Percentiles rank a stretch among this genome's conserved stretches.
Conservation (phyloP, 1,140 invertebrate genomes). For the Drusus annulatus region DNA sequence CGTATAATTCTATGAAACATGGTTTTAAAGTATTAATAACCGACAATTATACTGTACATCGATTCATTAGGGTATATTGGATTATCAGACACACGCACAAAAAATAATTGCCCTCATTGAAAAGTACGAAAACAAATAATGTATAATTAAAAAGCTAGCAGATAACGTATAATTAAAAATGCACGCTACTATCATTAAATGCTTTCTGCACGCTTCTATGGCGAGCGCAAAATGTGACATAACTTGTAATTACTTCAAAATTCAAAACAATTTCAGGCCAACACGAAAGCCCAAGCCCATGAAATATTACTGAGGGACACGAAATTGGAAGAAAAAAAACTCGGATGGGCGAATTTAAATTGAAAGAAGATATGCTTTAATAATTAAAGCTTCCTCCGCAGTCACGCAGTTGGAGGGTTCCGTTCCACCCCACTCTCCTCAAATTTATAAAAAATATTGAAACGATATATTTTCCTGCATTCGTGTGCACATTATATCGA, state of each 20-base stretch:
- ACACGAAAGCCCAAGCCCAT: not conserved
- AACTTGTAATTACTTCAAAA: constrained; percentile 23
- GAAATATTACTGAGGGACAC: constrained; percentile 7
- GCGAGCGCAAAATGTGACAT: constrained; percentile 2
- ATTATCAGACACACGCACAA: too few species aligned
- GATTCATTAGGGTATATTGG: too few species aligned
- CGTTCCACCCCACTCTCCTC: constrained; percentile 13
- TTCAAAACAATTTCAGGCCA: constrained; percentile 21
- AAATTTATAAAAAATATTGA: not conserved
- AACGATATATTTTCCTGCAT: too few species aligned
- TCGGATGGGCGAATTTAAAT: constrained; percentile 1
- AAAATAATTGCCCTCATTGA: too few species aligned
- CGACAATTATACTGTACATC: too few species aligned
- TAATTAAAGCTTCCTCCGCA: constrained; percentile 55
- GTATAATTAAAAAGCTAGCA: not conserved
- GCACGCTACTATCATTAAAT: constrained; percentile 4
- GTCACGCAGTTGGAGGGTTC: constrained; percentile 40
- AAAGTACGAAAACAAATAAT: not conserved
- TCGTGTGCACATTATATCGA: too few species aligned
- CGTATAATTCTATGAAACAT: too few species aligned
- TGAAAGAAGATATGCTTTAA: constrained; percentile 52
- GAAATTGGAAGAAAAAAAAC: constrained; percentile 19
- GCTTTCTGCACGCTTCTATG: not conserved
- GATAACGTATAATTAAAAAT: constrained; percentile 12
- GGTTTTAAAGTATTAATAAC: too few species aligned